Conservation (phyloP, 2,113 vertebrate genomes). For the Mesoclemmys tuberculata region DNA sequence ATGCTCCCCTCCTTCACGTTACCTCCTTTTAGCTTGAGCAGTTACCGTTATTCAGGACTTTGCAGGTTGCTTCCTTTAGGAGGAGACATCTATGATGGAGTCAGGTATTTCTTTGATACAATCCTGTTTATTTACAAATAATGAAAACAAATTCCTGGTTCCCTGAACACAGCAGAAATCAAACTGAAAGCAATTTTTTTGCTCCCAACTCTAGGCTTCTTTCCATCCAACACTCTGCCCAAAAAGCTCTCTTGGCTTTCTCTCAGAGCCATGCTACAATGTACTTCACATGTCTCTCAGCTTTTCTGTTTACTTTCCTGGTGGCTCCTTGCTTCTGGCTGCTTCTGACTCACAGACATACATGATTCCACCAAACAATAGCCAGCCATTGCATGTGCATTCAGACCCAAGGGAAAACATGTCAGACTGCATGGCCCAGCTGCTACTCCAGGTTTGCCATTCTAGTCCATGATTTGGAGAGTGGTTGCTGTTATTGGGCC, state of each 20-base stretch:
- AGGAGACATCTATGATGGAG: neutral
- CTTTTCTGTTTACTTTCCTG: neutral
- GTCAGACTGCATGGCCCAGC: neutral
- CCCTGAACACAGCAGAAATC: neutral
- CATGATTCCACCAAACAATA: neutral
- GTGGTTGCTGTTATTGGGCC: constrained; percentile 58
- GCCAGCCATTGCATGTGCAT: neutral
- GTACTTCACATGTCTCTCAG: neutral
- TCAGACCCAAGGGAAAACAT: constrained; percentile 41
- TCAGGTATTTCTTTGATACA: neutral
- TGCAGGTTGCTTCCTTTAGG: neutral
- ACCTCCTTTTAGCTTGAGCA: neutral
- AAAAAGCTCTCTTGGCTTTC: constrained; percentile 9
- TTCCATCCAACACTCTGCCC: neutral
- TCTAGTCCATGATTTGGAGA: constrained; percentile 44
- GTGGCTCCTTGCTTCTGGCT: neutral
- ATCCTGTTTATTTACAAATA: neutral
- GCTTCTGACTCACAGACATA: neutral
- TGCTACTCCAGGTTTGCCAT: constrained; percentile 53
- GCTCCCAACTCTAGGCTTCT: neutral
- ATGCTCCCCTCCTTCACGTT: neutral
- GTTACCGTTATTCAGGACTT: accelerated
- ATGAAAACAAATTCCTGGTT: neutral
- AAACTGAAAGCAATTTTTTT: neutral
- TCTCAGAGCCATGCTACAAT: neutral